Conservation (phyloP, 2,888 invertebrate genomes). For the Brachypterus glaber region DNA sequence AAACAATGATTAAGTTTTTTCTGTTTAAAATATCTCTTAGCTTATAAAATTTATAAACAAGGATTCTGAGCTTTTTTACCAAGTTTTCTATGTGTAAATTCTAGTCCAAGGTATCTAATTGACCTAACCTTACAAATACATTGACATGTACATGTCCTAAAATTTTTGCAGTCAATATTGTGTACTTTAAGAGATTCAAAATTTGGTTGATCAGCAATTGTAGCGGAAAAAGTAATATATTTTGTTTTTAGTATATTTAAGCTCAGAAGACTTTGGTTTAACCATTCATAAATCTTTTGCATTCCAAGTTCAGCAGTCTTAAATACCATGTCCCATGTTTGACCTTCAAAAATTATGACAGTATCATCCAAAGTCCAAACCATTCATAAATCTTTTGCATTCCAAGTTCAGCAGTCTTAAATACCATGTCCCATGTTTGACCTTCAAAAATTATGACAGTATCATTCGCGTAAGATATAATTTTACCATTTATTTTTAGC, state of each 20-base stretch:
- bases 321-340: too few relatives aligned
- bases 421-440: not conserved
- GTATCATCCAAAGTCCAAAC: too few relatives aligned
- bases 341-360: too few relatives aligned
- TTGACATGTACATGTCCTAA: too few relatives aligned
- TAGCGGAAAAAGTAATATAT: not conserved
- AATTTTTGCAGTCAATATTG: not conserved
- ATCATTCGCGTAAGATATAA: not conserved
- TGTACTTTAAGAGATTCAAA: not conserved
- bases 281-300: not conserved
- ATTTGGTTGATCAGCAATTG: not conserved
- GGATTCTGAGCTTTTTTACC: not conserved
- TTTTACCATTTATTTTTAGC: not conserved
- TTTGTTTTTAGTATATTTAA: not conserved
- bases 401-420: too few relatives aligned
- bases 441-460: not conserved
- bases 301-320: not conserved
- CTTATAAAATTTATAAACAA: not conserved
- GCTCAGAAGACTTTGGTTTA: not conserved
- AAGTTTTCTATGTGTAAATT: not conserved
- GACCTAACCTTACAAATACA: not conserved
- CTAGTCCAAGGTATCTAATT: not conserved
- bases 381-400: too few relatives aligned
- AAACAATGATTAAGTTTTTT: not conserved
- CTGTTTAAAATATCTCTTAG: not conserved